These are phyloP conservation scores for Dyspetes luteomarginatus DNA, from an alignment of 2,888 invertebrate genomes.

Conservation along the genomic window DNA sequence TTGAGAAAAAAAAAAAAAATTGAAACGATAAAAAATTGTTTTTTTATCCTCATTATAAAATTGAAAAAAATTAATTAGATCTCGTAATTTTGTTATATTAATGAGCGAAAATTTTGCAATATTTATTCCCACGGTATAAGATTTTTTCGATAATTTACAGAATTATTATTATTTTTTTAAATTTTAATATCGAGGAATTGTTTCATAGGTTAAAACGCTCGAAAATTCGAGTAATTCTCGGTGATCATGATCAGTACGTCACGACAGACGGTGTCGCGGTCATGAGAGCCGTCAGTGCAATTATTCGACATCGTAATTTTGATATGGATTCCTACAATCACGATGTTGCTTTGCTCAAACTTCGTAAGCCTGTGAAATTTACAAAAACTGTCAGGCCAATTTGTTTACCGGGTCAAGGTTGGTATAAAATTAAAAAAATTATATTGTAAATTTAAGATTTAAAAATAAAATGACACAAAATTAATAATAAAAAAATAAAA, in stretches of 20 bases:
- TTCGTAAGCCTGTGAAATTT: constrained; percentile 91
- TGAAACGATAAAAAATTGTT: no score
- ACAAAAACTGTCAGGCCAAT: constrained; percentile 91
- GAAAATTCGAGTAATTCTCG: constrained; percentile 92
- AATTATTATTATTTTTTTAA: no score
- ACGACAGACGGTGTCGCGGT: constrained; percentile 91
- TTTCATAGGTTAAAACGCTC: constrained; percentile 89
- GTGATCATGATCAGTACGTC: constrained; percentile 93
- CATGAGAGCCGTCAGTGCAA: constrained; percentile 91
- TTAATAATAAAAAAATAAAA: neutral
- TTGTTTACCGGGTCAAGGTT: constrained; percentile 87
- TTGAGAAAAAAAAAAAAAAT: constrained; percentile 6
- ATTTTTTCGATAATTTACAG: no score
- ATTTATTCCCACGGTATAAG: no score
- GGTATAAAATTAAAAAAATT: neutral
- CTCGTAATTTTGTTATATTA: no score
- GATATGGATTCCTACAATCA: constrained; percentile 94
- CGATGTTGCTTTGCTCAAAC: constrained; percentile 91
- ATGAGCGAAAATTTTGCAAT: no score
- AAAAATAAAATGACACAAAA: no score
- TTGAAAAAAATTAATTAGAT: no score
- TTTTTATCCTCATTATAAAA: no score
- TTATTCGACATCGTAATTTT: constrained; percentile 92
- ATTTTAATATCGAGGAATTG: neutral
- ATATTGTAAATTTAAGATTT: no score